Evolutionary conservation across 1,140 invertebrate genomes (phyloP).

Genomic region (Coelopa frigida): DNA sequence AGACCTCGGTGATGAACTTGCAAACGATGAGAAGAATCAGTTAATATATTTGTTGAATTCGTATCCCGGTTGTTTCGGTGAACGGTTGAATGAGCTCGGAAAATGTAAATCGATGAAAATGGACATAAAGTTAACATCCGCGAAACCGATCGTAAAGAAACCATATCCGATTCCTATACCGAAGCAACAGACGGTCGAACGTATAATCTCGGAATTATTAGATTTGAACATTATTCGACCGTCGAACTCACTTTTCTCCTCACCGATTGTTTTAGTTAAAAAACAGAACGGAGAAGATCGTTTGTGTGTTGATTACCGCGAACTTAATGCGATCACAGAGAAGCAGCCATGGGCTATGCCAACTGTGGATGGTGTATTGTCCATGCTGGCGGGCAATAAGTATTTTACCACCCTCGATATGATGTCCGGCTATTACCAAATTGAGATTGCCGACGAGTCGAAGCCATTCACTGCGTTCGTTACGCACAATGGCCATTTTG

Average conservation of each 20-base stretch:
- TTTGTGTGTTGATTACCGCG: constrained; percentile 11
- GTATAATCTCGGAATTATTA: too few relatives aligned
- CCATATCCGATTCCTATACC: too few relatives aligned
- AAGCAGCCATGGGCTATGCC: constrained; percentile 15
- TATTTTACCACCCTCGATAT: constrained; percentile 14
- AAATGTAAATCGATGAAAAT: too few relatives aligned
- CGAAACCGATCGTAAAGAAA: too few relatives aligned
- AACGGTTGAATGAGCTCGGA: too few relatives aligned
- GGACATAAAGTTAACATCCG: too few relatives aligned
- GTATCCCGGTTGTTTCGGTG: too few relatives aligned
- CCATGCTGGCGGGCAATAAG: constrained; percentile 9
- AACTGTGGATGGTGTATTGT: constrained; percentile 3
- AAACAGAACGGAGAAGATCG: constrained; percentile 13
- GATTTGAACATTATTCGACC: constrained; percentile 29
- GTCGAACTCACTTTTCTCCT: constrained; percentile 42
- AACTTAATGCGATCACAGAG: constrained; percentile 9
- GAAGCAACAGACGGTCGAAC: too few relatives aligned
- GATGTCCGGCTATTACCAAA: constrained; percentile 21
- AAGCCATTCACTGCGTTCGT: constrained; percentile 20
- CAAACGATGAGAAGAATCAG: too few relatives aligned
- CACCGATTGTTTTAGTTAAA: constrained; percentile 11
- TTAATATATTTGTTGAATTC: too few relatives aligned
- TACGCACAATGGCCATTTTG: constrained; percentile 10
- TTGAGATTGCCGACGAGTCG: constrained; percentile 16
- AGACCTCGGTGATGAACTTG: too few relatives aligned